Evolutionary conservation across 1,140 invertebrate genomes (phyloP).

Genomic region (Centruroides sculpturatus): DNA sequence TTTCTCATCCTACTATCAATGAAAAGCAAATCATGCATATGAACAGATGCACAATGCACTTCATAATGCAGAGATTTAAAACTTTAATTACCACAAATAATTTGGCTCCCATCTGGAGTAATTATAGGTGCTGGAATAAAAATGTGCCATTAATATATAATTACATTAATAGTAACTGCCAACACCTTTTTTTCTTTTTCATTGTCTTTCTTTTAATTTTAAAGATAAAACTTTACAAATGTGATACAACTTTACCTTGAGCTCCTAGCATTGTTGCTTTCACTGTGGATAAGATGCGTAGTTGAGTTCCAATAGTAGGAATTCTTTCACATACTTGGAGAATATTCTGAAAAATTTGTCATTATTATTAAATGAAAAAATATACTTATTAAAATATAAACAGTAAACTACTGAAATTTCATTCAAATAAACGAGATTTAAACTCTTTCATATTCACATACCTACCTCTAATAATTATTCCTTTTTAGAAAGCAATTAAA

Average conservation of each 20-base stretch:
- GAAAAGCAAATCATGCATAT: too few relatives aligned
- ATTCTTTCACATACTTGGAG: slow-evolving; percentile 98
- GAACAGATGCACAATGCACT: too few relatives aligned
- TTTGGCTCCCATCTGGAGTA: slow-evolving; percentile 39
- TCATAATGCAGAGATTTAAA: too few relatives aligned
- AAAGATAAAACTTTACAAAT: neutral
- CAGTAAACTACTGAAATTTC: too few relatives aligned
- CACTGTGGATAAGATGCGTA: slow-evolving; percentile 97
- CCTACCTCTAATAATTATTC: too few relatives aligned
- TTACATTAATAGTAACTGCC: neutral
- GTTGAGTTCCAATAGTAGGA: slow-evolving; percentile 97
- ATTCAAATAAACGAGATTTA: too few relatives aligned
- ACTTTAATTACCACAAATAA: slow-evolving; percentile 37
- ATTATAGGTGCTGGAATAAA: slow-evolving; percentile 34
- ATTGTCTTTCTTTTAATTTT: neutral
- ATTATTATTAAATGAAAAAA: neutral
- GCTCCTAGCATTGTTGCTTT: slow-evolving; percentile 99
- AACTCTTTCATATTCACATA: too few relatives aligned
- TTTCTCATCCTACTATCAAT: too few relatives aligned
- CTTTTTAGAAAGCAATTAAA: too few relatives aligned
- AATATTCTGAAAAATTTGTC: slow-evolving; percentile 50
- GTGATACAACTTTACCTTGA: slow-evolving; percentile 54
- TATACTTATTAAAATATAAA: too few relatives aligned
- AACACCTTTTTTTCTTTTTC: neutral
- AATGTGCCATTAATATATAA: too few relatives aligned